These are phyloP conservation scores for Panorpa germanica DNA, from an alignment of 2,888 invertebrate genomes.

Conservation along the genomic window DNA sequence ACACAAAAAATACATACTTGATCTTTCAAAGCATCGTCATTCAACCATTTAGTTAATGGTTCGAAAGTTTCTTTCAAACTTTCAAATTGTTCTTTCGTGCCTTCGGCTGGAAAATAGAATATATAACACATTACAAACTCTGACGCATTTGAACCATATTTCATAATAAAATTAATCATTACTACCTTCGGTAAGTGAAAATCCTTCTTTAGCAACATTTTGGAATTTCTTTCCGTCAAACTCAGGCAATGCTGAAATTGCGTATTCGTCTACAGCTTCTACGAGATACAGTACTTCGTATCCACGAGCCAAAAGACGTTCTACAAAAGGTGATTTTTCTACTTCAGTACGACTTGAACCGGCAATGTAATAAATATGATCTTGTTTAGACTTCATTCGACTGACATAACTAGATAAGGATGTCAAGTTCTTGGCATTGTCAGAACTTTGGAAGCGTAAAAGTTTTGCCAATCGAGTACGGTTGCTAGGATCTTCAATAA, in stretches of 20 bases:
- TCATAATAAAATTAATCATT: constrained; percentile 1
- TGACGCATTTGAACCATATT: background rate
- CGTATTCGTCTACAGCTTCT: constrained; percentile 97
- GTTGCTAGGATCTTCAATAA: constrained; percentile 96
- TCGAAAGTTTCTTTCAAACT: constrained; percentile 61
- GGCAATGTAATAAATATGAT: constrained; percentile 91
- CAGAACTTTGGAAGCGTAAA: constrained; percentile 75
- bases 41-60: constrained; percentile 81
- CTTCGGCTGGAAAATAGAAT: constrained; percentile 24
- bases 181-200: constrained; percentile 58
- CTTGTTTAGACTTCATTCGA: constrained; percentile 90
- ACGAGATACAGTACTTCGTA: constrained; percentile 88
- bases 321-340: constrained; percentile 85
- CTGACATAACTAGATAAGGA: constrained; percentile 76
- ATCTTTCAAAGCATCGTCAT: constrained; percentile 61
- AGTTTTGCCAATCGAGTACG: constrained; percentile 90
- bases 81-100: constrained; percentile 56
- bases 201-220: constrained; percentile 97
- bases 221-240: constrained; percentile 99
- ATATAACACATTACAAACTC: background rate
- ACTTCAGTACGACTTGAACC: constrained; percentile 76
- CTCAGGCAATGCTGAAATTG: constrained; percentile 88
- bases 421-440: constrained; percentile 38
- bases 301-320: constrained; percentile 78
- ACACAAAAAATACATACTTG: no score